Evolutionary conservation across 2,888 invertebrate species (phyloP).

Genomic region (Chrysolina haemoptera): DNA sequence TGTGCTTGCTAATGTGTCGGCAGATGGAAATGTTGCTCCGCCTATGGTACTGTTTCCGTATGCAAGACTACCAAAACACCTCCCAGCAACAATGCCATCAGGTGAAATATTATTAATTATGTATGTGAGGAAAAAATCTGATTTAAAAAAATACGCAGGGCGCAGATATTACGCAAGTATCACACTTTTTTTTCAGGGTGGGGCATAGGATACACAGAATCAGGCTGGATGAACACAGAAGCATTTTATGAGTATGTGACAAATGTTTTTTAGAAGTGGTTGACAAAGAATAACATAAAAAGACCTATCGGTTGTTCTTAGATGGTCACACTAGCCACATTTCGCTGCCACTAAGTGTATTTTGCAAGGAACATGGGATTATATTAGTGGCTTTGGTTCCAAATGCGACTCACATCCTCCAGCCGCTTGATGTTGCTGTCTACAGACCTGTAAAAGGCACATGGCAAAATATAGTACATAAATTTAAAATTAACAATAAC

Average conservation of each 20-base stretch:
- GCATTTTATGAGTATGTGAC: slow-evolving; percentile 65
- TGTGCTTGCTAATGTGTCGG: slow-evolving; percentile 48
- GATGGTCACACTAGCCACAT: slow-evolving; percentile 28
- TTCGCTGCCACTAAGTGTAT: slow-evolving; percentile 9
- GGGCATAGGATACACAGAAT: slow-evolving; percentile 51
- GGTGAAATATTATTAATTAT: background rate
- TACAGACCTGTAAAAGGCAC: too few species aligned
- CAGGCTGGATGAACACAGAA: slow-evolving; percentile 67
- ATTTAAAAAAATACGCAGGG: background rate
- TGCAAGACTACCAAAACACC: background rate
- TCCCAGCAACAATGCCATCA: slow-evolving; percentile 2
- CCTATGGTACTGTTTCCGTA: background rate
- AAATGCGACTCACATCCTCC: slow-evolving; percentile 5
- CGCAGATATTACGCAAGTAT: slow-evolving; percentile 1
- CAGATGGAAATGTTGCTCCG: slow-evolving; percentile 39
- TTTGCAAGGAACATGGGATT: slow-evolving; percentile 24
- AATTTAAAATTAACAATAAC: too few species aligned
- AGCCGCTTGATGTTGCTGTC: too few species aligned
- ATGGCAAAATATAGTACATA: too few species aligned
- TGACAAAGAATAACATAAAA: background rate
- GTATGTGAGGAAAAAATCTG: background rate
- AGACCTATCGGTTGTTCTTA: slow-evolving; percentile 22
- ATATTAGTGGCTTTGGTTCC: slow-evolving; percentile 28
- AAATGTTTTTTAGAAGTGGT: slow-evolving; percentile 61
- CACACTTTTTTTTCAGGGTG: background rate